phyloP scores from a whole-genome alignment of 2,797 vertebrate species.

The Hoplostethus mediterraneus region DNA sequence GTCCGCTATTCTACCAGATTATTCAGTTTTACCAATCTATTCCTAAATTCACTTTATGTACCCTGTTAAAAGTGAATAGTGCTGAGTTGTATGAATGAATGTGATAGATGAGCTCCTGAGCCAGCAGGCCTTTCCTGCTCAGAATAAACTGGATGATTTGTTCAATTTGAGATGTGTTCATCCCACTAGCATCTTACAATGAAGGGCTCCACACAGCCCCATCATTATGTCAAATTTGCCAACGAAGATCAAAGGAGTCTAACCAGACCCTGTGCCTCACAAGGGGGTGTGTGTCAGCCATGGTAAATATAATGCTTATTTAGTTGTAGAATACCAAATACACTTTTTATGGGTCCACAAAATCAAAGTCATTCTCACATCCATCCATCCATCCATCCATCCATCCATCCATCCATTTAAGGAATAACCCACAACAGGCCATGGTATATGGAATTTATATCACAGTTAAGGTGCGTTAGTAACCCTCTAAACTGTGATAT shows the following conservation, averaged over 20 bases:
- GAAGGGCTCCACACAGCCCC: constrained; percentile 32
- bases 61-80: no score
- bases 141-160: constrained; percentile 30
- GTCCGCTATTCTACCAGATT: no score
- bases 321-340: constrained; percentile 10
- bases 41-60: neutral
- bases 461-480: no score
- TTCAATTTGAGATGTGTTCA: constrained; percentile 42
- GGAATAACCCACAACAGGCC: no score
- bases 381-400: neutral
- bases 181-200: constrained; percentile 26
- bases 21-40: no score
- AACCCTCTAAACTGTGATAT: no score
- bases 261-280: constrained; percentile 1
- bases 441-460: no score
- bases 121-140: constrained; percentile 3
- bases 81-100: neutral
- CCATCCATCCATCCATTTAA: neutral
- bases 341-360: neutral
- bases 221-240: constrained; percentile 55
- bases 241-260: constrained; percentile 53
- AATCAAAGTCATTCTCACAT: no score
- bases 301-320: constrained; percentile 25
- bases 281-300: constrained; percentile 2
- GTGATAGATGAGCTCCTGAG: neutral